These are phyloP conservation scores for Hippoglossus stenolepis DNA, from an alignment of 2,113 vertebrate species.

Conservation along the genomic window DNA sequence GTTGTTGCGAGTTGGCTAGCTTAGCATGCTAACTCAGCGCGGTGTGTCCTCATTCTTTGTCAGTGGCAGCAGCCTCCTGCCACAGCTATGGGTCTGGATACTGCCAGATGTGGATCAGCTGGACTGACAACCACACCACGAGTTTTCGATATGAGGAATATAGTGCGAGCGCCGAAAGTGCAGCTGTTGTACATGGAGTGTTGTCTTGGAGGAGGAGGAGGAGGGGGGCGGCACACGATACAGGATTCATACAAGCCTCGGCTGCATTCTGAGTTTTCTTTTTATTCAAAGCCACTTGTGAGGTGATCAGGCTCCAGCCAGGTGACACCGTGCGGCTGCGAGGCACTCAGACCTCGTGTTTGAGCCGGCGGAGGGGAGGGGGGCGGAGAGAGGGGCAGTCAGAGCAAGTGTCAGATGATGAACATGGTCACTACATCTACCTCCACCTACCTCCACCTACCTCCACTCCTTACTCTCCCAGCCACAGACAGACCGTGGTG, in stretches of 20 bases:
- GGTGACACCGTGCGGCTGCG: conserved; percentile 11
- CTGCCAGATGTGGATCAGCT: background rate
- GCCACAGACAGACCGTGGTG: no score
- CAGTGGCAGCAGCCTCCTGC: conserved; percentile 34
- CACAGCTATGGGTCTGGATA: no score
- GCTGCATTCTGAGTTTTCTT: background rate
- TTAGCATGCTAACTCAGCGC: conserved; percentile 73
- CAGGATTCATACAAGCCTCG: background rate
- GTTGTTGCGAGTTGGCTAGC: conserved; percentile 64
- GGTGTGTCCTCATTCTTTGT: conserved; percentile 64
- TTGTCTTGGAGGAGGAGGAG: no score
- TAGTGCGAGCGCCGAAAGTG: background rate
- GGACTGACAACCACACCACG: background rate
- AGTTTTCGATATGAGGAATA: background rate
- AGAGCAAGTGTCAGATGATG: background rate
- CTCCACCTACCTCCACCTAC: background rate
- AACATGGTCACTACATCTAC: background rate
- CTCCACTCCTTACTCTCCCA: background rate
- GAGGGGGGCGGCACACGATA: background rate
- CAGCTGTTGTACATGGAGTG: background rate
- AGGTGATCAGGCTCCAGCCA: conserved; percentile 5
- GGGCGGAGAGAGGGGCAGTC: conserved; percentile 3
- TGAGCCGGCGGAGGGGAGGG: background rate
- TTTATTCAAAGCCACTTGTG: background rate
- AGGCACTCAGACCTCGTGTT: background rate